A percentile compares a stretch with the other conserved stretches of the same genome.
Conservation (phyloP, 2,888 invertebrate genomes). For the Petrolisthes manimaculis region DNA sequence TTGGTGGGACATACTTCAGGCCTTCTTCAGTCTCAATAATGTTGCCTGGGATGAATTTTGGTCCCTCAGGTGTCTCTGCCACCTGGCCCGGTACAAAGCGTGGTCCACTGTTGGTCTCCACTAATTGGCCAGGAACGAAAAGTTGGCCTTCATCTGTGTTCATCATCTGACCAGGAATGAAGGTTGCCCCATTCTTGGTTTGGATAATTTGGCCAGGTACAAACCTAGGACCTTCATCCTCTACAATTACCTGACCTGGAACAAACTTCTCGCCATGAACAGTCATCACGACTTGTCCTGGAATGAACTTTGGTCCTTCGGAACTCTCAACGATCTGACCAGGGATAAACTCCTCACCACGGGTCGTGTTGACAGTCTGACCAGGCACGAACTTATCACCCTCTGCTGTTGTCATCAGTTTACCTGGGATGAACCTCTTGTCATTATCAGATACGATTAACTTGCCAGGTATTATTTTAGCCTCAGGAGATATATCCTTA, state of each 20-base stretch:
- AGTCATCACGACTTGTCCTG: constrained; percentile 66
- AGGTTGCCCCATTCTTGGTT: constrained; percentile 78
- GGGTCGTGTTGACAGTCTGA: constrained; percentile 64
- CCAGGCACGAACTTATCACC: constrained; percentile 68
- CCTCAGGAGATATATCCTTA: constrained; percentile 42
- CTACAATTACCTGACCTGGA: constrained; percentile 79
- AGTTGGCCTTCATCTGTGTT: constrained; percentile 78
- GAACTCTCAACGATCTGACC: constrained; percentile 67
- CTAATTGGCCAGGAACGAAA: constrained; percentile 82
- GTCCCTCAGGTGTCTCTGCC: constrained; percentile 78
- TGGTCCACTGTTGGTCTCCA: constrained; percentile 75
- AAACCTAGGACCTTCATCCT: constrained; percentile 79
- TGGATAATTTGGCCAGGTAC: constrained; percentile 83
- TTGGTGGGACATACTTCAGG: constrained; percentile 77
- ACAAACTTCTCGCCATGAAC: constrained; percentile 75
- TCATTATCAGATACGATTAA: constrained; percentile 47
- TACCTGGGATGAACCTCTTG: constrained; percentile 75
- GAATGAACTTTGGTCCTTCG: constrained; percentile 66
- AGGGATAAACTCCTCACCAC: constrained; percentile 65
- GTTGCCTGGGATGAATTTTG: constrained; percentile 81
- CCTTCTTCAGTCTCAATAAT: constrained; percentile 79
- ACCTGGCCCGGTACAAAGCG: constrained; percentile 79
- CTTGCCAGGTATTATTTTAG: constrained; percentile 60
- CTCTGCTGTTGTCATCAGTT: constrained; percentile 75
- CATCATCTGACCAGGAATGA: constrained; percentile 83